Evolutionary conservation across 2,888 invertebrate species (phyloP).

Genomic region (Cyrtodaria siliqua): DNA sequence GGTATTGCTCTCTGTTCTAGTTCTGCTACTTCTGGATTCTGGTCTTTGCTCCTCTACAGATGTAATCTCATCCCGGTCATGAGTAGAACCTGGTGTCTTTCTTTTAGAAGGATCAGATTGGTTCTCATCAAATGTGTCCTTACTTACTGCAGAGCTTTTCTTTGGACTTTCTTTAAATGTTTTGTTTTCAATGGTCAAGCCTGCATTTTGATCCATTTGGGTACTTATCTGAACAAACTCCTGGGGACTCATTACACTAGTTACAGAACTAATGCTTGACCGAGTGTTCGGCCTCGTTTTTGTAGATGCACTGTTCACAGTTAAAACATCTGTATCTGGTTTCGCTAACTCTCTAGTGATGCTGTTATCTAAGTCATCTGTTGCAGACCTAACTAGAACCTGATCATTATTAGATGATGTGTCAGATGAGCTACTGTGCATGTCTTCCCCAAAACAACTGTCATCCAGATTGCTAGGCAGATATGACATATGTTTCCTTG

Average conservation of each 20-base stretch:
- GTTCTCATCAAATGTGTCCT: no score
- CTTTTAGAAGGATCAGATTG: background rate
- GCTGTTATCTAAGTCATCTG: no score
- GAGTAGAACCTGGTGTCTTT: conserved; percentile 10
- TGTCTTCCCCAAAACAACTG: no score
- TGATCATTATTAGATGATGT: no score
- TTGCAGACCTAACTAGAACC: no score
- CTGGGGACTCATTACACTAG: conserved; percentile 12
- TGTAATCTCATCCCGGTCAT: conserved; percentile 49
- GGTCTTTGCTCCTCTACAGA: conserved; percentile 45
- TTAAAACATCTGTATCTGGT: no score
- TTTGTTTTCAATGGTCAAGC: conserved; percentile 47
- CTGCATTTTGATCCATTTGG: conserved; percentile 43
- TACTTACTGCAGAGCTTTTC: background rate
- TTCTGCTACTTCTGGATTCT: conserved; percentile 19
- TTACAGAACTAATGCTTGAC: no score
- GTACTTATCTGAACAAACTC: conserved; percentile 54
- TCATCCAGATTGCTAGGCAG: no score
- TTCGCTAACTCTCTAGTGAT: no score
- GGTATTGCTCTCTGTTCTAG: conserved; percentile 36
- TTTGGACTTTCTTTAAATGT: conserved; percentile 21
- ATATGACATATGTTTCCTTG: conserved; percentile 34
- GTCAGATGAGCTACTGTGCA: no score
- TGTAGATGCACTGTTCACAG: no score
- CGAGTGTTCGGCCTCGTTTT: no score